Conservation (phyloP, 2,113 vertebrate species). For the Orientallactaga bullata region DNA sequence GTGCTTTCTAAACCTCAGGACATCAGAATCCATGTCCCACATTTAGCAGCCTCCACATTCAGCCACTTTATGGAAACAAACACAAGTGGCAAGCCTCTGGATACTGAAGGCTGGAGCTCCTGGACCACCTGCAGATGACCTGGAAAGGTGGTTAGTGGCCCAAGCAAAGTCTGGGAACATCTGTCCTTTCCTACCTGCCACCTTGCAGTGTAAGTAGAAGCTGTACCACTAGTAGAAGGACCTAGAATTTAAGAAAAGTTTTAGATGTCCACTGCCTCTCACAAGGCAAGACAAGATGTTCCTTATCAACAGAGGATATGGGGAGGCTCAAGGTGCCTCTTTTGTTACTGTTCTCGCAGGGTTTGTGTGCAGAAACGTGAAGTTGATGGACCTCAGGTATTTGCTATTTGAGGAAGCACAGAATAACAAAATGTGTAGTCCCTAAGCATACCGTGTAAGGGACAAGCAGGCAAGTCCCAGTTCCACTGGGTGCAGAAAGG, state of each 20-base stretch:
- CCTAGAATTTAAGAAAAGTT: background rate
- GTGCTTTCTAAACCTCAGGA: background rate
- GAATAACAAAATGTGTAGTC: background rate
- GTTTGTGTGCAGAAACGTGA: background rate
- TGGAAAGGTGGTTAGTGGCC: background rate
- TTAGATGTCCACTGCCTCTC: background rate
- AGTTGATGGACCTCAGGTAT: background rate
- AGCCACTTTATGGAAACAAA: background rate
- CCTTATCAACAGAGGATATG: too few relatives aligned
- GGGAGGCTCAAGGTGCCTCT: too few relatives aligned
- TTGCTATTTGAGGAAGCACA: background rate
- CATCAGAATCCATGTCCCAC: background rate
- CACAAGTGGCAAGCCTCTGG: background rate
- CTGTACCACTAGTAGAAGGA: background rate
- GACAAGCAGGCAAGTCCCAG: background rate
- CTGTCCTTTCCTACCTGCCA: too few relatives aligned
- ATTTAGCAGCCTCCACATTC: background rate
- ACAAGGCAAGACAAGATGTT: background rate
- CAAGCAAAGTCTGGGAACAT: background rate
- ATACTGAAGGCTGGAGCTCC: background rate
- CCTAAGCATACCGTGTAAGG: too few relatives aligned
- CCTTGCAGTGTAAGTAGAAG: fast-evolving
- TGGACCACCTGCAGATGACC: background rate
- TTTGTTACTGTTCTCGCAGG: background rate
- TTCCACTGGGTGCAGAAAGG: background rate